Base-by-base conservation (phyloP, 2,888 invertebrate genomes). In the Argyra leucocephala region DNA sequence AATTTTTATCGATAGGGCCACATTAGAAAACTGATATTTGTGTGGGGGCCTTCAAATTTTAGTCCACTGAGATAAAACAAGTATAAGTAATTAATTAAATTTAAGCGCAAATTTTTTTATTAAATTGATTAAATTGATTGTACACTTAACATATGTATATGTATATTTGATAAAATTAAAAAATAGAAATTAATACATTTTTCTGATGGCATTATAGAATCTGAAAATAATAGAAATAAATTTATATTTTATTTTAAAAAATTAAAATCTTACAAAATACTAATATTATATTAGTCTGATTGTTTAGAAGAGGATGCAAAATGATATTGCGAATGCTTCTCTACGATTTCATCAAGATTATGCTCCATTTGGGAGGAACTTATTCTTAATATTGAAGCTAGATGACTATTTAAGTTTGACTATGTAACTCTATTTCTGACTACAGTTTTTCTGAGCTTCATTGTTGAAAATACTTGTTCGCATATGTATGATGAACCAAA, bases 21-120 rank as follows among this genome's bases (percentile, higher is more conserved):
- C 57, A 57, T 57, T 57, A 57, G 10, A 24, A 60, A 60, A 60
- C 60, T 6, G 23, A 24, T 60, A 60, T 60, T 60, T 60, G 18
- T 60, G 60, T 60, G 60, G 24, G 60, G 60, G 60, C 60, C 60
- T 60, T 60, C 23, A 60, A 60, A 60, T 12, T 57, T 57, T 57
- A 57, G 57, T 57, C 22, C 57, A 22, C 22, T 57, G 7, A 57
- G 22, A 57, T 57, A 57, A 57, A 57, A 57, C 57, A 21, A 57
- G 57, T 57, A 57, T 22, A 22, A 57, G 57, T 12, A 7, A 57
- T 57, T 57, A 57, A 57, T 57, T 57, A 57, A 57, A 57, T 57
- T 57, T 57, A 57, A 57, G 57, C 10, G 4, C 57, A 57, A 57
- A n/a, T 22, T 57, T 57, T 57, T 57, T 57, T 57, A 57, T 57